Evolutionary conservation across 2,888 invertebrate species (phyloP).

Genomic region (Lymantria dispar): DNA sequence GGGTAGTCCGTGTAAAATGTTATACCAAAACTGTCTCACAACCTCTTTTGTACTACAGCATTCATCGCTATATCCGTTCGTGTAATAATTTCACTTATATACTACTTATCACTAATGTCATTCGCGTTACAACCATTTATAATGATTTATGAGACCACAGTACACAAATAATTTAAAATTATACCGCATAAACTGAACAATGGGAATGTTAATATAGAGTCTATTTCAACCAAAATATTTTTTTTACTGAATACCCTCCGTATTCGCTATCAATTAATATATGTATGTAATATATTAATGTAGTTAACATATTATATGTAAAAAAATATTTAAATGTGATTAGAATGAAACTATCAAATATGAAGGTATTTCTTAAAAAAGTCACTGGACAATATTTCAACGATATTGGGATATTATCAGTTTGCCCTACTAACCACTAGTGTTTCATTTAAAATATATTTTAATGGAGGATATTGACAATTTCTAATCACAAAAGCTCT

Average conservation of each 20-base stretch:
- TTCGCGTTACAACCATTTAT: constrained; percentile 54
- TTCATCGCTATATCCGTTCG: not conserved
- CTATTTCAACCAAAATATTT: constrained; percentile 23
- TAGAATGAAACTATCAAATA: too few species aligned
- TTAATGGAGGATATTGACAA: not conserved
- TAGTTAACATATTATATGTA: too few species aligned
- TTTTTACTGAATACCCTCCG: not conserved
- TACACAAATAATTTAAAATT: constrained; percentile 46
- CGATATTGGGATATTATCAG: too few species aligned
- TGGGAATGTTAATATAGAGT: constrained; percentile 68
- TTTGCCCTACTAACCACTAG: too few species aligned
- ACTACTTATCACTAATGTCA: constrained; percentile 52
- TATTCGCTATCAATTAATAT: too few species aligned
- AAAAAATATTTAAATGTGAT: too few species aligned
- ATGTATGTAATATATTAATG: too few species aligned
- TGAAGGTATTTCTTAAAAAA: too few species aligned
- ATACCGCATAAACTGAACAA: constrained; percentile 44
- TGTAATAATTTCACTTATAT: constrained; percentile 25
- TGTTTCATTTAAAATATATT: not conserved
- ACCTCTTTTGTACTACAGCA: not conserved
- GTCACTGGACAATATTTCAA: too few species aligned
- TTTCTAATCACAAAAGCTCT: not conserved
- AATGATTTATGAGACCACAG: constrained; percentile 60
- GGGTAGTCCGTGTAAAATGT: not conserved
- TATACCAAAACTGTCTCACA: not conserved